These are phyloP conservation scores for Abrostola triplasia DNA, from an alignment of 2,888 invertebrate genomes.

Conservation along the genomic window DNA sequence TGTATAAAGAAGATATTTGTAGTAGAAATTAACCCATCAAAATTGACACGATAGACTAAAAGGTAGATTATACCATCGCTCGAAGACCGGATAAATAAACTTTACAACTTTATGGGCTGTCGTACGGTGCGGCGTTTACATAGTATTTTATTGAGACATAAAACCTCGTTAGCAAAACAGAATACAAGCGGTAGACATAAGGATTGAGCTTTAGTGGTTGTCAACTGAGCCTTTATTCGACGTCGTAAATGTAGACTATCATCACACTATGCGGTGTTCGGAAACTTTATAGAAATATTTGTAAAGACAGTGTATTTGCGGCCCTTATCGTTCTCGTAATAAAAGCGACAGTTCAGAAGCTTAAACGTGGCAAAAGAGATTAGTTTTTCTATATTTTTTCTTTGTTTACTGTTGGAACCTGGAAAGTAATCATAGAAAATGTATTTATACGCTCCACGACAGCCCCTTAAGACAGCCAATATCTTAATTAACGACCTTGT, in stretches of 20 bases:
- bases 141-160: conserved; percentile 33
- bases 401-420: too few species aligned
- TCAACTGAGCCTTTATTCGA: conserved; percentile 40
- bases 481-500: too few species aligned
- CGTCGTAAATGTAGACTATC: conserved; percentile 39
- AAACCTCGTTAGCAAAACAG: conserved; percentile 31
- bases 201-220: conserved; percentile 33
- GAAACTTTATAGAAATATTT: conserved; percentile 6
- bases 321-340: conserved; percentile 2
- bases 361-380: neutral
- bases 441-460: too few species aligned
- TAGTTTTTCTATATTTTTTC: too few species aligned
- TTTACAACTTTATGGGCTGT: conserved; percentile 1
- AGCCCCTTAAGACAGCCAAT: too few species aligned
- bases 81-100: conserved; percentile 9
- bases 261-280: conserved; percentile 21
- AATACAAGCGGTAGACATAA: conserved; percentile 38
- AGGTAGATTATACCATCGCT: neutral
- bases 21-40: neutral
- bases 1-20: neutral
- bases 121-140: conserved; percentile 15
- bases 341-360: neutral
- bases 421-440: too few species aligned
- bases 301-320: neutral
- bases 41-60: neutral